A percentile compares a stretch with the other conserved stretches of the same genome.
Evolutionary conservation across 2,113 vertebrate species (phyloP).

Genomic region (Anas platyrhynchos): DNA sequence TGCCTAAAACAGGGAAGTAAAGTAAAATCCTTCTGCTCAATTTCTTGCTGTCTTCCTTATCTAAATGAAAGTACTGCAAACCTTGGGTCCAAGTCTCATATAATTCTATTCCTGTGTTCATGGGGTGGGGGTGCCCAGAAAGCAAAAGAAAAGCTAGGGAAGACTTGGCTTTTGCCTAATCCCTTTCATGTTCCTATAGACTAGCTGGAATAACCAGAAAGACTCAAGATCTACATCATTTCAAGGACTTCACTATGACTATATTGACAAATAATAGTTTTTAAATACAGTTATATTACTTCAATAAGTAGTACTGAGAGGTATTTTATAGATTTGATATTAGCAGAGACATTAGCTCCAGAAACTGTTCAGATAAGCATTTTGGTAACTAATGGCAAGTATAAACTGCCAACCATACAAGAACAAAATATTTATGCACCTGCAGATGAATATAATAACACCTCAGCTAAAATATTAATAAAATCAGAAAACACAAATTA

Average conservation of each 20-base stretch:
- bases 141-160: not conserved
- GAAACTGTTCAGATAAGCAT: not conserved
- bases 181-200: not conserved
- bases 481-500: not conserved
- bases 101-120: not conserved
- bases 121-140: not conserved
- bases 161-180: not conserved
- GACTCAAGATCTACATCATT: not conserved
- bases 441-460: not conserved
- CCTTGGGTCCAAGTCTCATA: not conserved
- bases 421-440: constrained; percentile 1
- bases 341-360: not conserved
- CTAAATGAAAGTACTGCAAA: not conserved
- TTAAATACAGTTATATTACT: not conserved
- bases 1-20: not conserved
- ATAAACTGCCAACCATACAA: not conserved
- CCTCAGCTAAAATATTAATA: constrained; percentile 14
- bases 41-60: not conserved
- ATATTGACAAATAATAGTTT: not conserved
- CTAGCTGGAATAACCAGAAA: not conserved
- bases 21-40: not conserved
- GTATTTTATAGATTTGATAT: not conserved
- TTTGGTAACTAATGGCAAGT: not conserved
- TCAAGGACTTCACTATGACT: not conserved
- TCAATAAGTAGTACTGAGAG: not conserved